Evolutionary conservation across 2,797 vertebrate genomes (phyloP).

Genomic region (Paratrypauchen microcephalus): DNA sequence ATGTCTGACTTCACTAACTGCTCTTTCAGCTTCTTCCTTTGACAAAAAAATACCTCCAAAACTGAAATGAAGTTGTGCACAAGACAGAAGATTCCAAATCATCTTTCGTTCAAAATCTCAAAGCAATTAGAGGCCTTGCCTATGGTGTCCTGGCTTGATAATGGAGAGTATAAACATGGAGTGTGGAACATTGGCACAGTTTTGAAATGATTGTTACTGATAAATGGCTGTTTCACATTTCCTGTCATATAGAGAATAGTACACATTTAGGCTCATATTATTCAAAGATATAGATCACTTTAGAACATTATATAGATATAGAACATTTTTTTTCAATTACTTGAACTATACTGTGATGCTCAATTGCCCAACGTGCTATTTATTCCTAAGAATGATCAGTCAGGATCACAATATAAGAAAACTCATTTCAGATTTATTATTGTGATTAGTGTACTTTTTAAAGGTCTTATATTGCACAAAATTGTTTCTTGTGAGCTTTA

Average conservation of each 20-base stretch:
- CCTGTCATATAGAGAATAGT: not conserved
- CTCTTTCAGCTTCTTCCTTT: not conserved
- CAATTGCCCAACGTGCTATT: not conserved
- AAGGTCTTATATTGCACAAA: no score
- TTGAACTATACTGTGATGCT: not conserved
- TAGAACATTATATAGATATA: not conserved
- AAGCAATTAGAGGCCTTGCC: slow-evolving; percentile 1
- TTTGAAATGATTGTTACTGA: slow-evolving; percentile 3
- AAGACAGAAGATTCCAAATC: not conserved
- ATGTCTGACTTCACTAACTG: not conserved
- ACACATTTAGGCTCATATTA: not conserved
- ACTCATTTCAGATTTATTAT: not conserved
- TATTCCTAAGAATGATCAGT: not conserved
- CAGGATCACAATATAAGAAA: slow-evolving; percentile 5
- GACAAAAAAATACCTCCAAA: not conserved
- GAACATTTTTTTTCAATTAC: not conserved
- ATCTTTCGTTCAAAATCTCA: not conserved
- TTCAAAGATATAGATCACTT: not conserved
- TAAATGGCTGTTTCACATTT: slow-evolving; percentile 3
- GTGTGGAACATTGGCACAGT: not conserved
- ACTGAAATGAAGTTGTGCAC: not conserved
- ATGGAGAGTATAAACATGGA: not conserved
- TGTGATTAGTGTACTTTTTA: no score
- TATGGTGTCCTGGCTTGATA: not conserved
- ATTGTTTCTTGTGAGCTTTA: no score